phyloP scores from a whole-genome alignment of 2,113 vertebrate species.

The Alethe castanea region DNA sequence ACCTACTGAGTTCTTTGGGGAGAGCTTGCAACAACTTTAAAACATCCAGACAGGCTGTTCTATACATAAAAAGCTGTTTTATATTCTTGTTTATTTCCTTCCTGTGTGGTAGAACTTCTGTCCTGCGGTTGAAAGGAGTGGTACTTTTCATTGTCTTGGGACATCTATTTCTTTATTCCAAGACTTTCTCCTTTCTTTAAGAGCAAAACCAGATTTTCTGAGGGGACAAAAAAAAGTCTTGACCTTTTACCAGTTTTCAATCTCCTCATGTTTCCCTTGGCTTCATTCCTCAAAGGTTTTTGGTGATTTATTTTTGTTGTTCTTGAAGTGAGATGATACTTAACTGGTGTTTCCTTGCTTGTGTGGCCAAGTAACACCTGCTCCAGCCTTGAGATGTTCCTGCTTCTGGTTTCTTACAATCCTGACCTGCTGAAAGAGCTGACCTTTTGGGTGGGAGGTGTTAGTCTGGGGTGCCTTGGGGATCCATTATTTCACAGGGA shows the following conservation, averaged over 20 bases:
- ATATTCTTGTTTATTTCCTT: neutral
- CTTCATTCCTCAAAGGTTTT: neutral
- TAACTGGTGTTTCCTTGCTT: neutral
- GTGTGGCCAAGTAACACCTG: neutral
- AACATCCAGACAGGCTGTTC: neutral
- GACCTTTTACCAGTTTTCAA: neutral
- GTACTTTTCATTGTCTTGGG: neutral
- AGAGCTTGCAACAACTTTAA: neutral
- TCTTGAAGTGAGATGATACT: neutral
- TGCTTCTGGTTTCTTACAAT: neutral
- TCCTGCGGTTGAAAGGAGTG: neutral
- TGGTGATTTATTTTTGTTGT: neutral
- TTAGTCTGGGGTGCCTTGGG: neutral
- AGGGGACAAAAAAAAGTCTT: neutral
- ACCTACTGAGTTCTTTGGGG: neutral
- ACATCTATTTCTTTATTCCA: neutral
- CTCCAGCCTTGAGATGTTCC: neutral
- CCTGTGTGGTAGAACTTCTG: neutral
- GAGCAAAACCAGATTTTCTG: neutral
- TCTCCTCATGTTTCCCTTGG: neutral
- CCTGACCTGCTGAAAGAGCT: neutral
- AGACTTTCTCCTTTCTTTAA: neutral
- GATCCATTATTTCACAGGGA: neutral
- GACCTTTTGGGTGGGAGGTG: neutral
- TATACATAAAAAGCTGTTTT: neutral